phyloP scores from a whole-genome alignment of 2,797 vertebrate species.

The Mastacembelus armatus region DNA sequence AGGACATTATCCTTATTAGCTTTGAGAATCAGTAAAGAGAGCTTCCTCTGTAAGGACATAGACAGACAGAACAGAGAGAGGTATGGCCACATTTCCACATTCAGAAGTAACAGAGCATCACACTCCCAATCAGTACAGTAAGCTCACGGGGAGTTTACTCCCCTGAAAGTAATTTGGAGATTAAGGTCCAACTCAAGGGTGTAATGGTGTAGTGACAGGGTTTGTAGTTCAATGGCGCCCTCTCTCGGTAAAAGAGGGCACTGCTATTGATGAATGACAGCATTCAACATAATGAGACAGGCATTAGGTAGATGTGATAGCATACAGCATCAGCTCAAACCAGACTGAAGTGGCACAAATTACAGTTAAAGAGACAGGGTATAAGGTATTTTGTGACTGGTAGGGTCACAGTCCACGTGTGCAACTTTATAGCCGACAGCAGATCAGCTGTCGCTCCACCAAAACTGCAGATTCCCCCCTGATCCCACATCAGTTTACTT shows the following conservation, averaged over 20 bases:
- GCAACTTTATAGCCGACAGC: constrained; percentile 59
- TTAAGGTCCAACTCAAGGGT: constrained; percentile 51
- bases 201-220: constrained; percentile 36
- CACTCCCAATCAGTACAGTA: constrained; percentile 42
- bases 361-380: constrained; percentile 53
- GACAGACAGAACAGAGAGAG: constrained; percentile 39
- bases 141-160: constrained; percentile 15
- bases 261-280: constrained; percentile 34
- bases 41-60: constrained; percentile 24
- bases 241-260: constrained; percentile 41
- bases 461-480: constrained; percentile 18
- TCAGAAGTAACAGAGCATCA: constrained; percentile 27
- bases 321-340: constrained; percentile 64
- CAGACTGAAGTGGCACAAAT: constrained; percentile 58
- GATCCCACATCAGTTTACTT: constrained; percentile 35
- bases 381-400: constrained; percentile 52
- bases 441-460: constrained; percentile 19
- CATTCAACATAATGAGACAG: constrained; percentile 31
- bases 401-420: constrained; percentile 71
- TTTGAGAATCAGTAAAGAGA: constrained; percentile 39
- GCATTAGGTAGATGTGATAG: constrained; percentile 50
- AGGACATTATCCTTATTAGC: constrained; percentile 30
- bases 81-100: constrained; percentile 43
- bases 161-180: constrained; percentile 43
- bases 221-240: constrained; percentile 51